Base-by-base conservation (phyloP, 1,140 invertebrate species). In the Carposina sasakii region DNA sequence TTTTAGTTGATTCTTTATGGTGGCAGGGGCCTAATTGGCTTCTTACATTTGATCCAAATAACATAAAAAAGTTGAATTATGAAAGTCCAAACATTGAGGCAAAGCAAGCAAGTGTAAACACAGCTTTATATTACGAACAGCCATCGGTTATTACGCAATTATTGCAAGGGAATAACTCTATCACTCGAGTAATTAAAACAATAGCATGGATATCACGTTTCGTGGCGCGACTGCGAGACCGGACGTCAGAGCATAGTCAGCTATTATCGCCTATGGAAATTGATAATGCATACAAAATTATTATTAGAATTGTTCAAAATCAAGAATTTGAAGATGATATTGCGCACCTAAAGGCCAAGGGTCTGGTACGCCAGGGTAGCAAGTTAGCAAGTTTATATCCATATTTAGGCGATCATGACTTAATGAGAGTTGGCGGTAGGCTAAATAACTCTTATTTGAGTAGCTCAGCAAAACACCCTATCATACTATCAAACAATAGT, bases 381-480 rank as follows among this genome's bases (percentile, higher is more conserved):
- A 47, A 44, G 15, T 34, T 65, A 33, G 48, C 42, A 28, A 47
- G 5, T 19, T 41, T 85, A 10, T 61, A 57, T 19, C 78, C 77
- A 10, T 79, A 75, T 46, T 19, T 87, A n/a, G 76, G 83, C 48
- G n/a, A 69, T n/a, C 10, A 67, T 10, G 63, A 63, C 5, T 31
- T 81, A 13, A 30, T 86, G 24, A 51, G 79, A 17, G 79, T 85
- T 1, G 81, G 81, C 4, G 74, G 83, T 17, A 43, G 83, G 46
- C 28, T 85, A 2, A 39, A 40, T 1, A 43, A 76, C 19, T 50
- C 76, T 9, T 21, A 20, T 10, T 15, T 56, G 1, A 26, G 34
- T 26, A n/a, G 9, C 0, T 41, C 31, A 21, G 9, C 41, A 13
- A 59, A 46, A 17, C 37, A 59, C 21, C 52, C 57, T 9, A 44